Evolutionary conservation across 1,140 invertebrate genomes (phyloP), one percentile per base, ranked within the genome.

Genomic region (Aethina tumida): DNA sequence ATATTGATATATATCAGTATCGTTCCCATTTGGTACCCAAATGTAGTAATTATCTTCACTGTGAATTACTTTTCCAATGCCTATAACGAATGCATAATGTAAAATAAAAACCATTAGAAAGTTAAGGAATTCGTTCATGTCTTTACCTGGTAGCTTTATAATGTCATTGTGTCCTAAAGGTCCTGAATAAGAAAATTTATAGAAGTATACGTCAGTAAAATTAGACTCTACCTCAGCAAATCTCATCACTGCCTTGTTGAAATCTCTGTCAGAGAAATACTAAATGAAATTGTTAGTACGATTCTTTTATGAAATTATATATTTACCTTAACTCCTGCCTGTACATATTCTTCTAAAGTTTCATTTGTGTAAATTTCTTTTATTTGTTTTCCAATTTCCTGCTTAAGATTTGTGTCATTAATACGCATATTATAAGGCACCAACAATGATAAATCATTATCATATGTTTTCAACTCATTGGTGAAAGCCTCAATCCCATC

Each of bases 181-280:
- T n/a, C n/a, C n/a, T n/a, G n/a, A n/a, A n/a, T n/a, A n/a, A n/a
- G n/a, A n/a, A n/a, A n/a, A n/a, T n/a, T n/a, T n/a, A n/a, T n/a
- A n/a, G n/a, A n/a, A n/a, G n/a, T n/a, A n/a, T n/a, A n/a, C n/a
- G 6, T 7, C 18, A 6, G 25, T 18, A 29, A 27, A 8, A 5
- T 28, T 20, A 10, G 35, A 38, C 10, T 38, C 21, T 7, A 38
- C 10, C 14, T 38, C 35, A 9, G 35, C 35, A 38, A 18, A 14
- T 38, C 20, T 38, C 10, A 10, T 10, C 5, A 29, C 28, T 5
- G 35, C 26, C 21, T 18, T 28, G 9, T 25, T 27, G 17, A 27
- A 29, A 5, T 17, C 20, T 8, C 10, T 28, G 16, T 38, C 35
- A 25, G 25, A 29, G 4, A 17, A 38, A 25, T 19, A 19, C 26